Evolutionary conservation across 2,888 invertebrate genomes (phyloP).

Genomic region (Arrhopalites spinosus): DNA sequence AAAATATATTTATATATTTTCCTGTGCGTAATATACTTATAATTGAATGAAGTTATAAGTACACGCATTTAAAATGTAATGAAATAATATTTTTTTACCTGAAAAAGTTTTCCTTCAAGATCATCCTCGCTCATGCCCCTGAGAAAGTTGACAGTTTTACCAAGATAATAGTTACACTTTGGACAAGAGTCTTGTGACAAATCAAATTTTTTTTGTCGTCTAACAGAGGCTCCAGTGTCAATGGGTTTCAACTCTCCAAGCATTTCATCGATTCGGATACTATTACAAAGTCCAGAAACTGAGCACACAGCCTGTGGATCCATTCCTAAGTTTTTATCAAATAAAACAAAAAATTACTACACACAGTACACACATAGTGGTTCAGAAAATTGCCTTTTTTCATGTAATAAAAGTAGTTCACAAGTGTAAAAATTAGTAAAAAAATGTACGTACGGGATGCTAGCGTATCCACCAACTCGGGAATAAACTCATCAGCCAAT

Average conservation of each 20-base stretch:
- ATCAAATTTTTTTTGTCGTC: constrained; percentile 33
- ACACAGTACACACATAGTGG: too few relatives aligned
- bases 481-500: constrained; percentile 82
- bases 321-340: constrained; percentile 69
- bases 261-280: constrained; percentile 70
- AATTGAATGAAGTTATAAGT: too few relatives aligned
- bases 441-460: constrained; percentile 67
- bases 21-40: constrained; percentile 11
- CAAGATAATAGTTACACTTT: constrained; percentile 56
- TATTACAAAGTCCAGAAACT: constrained; percentile 86
- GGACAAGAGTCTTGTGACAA: constrained; percentile 53
- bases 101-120: constrained; percentile 64
- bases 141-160: constrained; percentile 61
- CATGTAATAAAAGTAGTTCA: too few relatives aligned
- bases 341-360: too few relatives aligned
- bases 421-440: too few relatives aligned
- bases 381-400: too few relatives aligned
- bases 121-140: constrained; percentile 65
- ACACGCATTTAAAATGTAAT: too few relatives aligned
- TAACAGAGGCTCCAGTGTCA: constrained; percentile 12
- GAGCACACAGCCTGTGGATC: constrained; percentile 86
- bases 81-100: too few relatives aligned
- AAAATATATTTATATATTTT: neutral
- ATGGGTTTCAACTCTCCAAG: constrained; percentile 62
- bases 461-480: constrained; percentile 83